A percentile compares a stretch with the other conserved stretches of the same genome.
Evolutionary conservation across 2,797 vertebrate species (phyloP).

Genomic region (Streptopelia turtur): DNA sequence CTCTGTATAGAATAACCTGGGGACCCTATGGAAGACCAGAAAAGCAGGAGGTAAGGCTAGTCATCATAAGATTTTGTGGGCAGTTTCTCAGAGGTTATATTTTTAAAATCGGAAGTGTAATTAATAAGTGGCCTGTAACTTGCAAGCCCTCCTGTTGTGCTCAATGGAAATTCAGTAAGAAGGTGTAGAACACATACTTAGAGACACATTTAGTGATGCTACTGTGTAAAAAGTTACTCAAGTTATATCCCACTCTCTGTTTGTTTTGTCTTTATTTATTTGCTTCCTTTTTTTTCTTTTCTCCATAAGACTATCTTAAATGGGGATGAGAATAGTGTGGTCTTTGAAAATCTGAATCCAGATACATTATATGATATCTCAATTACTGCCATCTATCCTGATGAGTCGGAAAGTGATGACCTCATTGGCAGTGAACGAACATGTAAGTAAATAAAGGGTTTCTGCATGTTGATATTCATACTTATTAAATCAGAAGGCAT

Average conservation of each 20-base stretch:
- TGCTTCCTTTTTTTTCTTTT: not conserved
- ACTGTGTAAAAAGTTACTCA: not conserved
- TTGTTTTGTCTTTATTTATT: not conserved
- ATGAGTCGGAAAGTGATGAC: slow-evolving; percentile 95
- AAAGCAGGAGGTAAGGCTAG: slow-evolving; percentile 76
- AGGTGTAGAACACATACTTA: not conserved
- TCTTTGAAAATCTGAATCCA: slow-evolving; percentile 87
- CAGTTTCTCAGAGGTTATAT: not conserved
- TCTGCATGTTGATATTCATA: not conserved
- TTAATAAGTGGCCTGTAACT: not conserved
- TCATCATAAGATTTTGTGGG: not conserved
- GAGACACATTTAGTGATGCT: not conserved
- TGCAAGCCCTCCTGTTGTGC: not conserved
- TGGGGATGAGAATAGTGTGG: slow-evolving; percentile 82
- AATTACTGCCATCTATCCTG: slow-evolving; percentile 94
- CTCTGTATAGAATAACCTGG: slow-evolving; percentile 91
- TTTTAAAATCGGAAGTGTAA: not conserved
- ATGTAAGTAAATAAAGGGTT: slow-evolving; percentile 79
- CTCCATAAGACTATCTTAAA: slow-evolving; percentile 85
- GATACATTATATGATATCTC: slow-evolving; percentile 89
- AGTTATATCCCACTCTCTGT: not conserved
- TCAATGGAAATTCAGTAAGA: not conserved
- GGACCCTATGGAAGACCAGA: slow-evolving; percentile 77
- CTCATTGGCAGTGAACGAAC: slow-evolving; percentile 89
- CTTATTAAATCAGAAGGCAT: not conserved